A percentile compares a stretch with the other conserved stretches of the same genome.
Evolutionary conservation across 2,797 vertebrate genomes (phyloP).

Genomic region (Eulemur coronatus): DNA sequence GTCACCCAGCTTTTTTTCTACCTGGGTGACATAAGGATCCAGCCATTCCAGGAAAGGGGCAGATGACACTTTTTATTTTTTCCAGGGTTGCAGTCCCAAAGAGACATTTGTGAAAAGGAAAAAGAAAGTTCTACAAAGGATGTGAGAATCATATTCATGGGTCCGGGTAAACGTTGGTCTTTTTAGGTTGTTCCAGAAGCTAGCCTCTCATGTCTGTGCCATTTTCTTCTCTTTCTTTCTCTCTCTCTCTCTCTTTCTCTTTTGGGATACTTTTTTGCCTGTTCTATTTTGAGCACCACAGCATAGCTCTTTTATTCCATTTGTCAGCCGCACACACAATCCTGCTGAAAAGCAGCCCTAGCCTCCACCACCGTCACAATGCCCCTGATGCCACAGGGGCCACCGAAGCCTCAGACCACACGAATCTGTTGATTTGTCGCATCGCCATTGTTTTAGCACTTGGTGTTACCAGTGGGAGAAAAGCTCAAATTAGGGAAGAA

Average conservation of each 20-base stretch:
- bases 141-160: conserved; percentile 41
- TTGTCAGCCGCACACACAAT: conserved; percentile 55
- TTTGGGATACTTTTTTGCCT: conserved; percentile 61
- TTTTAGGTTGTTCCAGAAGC: conserved; percentile 69
- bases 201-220: conserved; percentile 66
- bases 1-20: background rate
- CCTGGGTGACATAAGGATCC: conserved; percentile 47
- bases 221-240: conserved; percentile 15
- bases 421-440: conserved; percentile 26
- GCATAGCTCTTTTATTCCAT: conserved; percentile 65
- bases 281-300: conserved; percentile 59
- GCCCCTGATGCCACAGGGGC: conserved; percentile 21
- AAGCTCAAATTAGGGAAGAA: background rate
- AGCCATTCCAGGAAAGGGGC: conserved; percentile 24
- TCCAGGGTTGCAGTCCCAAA: conserved; percentile 42
- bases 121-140: conserved; percentile 55
- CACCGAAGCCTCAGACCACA: background rate
- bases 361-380: background rate
- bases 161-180: conserved; percentile 47
- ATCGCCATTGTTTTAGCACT: conserved; percentile 57
- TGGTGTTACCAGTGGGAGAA: conserved; percentile 33
- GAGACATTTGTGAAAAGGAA: conserved; percentile 48
- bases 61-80: conserved; percentile 40
- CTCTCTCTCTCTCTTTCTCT: background rate
- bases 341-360: conserved; percentile 61